Percentiles rank a stretch among this genome's conserved stretches.
Conservation (phyloP, 2,113 vertebrate species). For the Grammomys dolichurus region DNA sequence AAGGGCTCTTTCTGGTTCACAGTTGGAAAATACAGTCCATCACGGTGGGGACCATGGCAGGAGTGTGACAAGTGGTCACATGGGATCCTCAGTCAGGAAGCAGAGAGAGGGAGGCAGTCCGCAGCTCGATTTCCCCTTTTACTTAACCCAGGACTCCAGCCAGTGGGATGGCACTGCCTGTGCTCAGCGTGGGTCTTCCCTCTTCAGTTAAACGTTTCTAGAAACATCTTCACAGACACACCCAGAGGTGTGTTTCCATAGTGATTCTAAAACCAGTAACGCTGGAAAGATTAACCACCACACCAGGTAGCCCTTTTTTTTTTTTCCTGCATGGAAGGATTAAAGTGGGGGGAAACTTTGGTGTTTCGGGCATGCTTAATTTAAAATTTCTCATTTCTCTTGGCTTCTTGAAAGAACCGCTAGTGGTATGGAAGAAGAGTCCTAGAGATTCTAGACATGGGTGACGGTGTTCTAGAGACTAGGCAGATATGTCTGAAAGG, state of each 20-base stretch:
- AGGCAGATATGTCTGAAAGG: neutral
- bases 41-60: neutral
- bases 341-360: neutral
- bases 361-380: neutral
- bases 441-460: neutral
- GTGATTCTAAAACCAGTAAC: neutral
- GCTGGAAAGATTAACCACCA: neutral
- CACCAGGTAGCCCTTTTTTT: neutral
- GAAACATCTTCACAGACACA: neutral
- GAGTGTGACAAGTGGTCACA: neutral
- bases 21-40: neutral
- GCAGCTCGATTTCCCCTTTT: neutral
- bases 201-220: neutral
- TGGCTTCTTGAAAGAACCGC: neutral
- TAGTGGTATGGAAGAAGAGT: neutral
- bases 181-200: neutral
- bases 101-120: neutral
- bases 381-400: neutral
- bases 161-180: neutral
- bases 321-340: neutral
- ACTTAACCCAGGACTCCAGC: neutral
- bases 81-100: neutral
- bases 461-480: neutral
- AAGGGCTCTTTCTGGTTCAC: neutral
- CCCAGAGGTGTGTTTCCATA: neutral